Conservation (phyloP, 2,113 vertebrate genomes). For the Syngnathus floridae region DNA sequence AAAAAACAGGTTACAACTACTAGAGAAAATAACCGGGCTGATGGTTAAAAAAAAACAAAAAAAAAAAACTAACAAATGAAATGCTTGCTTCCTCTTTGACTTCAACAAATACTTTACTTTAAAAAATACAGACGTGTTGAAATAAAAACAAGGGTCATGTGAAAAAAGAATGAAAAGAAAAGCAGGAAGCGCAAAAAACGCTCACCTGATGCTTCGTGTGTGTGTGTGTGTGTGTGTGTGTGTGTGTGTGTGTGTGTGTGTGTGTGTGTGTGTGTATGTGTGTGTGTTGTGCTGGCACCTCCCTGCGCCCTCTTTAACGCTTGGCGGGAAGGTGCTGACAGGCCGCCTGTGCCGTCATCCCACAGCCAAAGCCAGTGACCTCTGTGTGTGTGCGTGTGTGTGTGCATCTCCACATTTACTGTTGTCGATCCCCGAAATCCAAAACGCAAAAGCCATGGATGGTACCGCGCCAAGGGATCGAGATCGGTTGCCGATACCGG, state of each 20-base stretch:
- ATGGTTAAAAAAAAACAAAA: no score
- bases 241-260: conserved; percentile 38
- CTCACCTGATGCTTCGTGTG: conserved; percentile 1
- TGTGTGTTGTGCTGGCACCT: conserved; percentile 59
- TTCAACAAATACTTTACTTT: no score
- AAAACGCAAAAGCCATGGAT: neutral
- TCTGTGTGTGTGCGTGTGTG: conserved; percentile 20
- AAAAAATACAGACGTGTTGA: neutral
- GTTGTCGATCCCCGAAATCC: neutral
- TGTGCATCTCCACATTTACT: neutral
- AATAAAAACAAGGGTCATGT: neutral
- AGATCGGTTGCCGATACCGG: no score
- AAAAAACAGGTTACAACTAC: no score
- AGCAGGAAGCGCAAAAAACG: no score
- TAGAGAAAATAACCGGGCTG: no score
- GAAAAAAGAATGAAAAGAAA: neutral
- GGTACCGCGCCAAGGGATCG: no score
- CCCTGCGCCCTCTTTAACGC: conserved; percentile 60
- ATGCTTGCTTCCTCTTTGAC: no score
- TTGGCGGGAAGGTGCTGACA: conserved; percentile 67
- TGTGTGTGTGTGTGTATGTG: conserved; percentile 26
- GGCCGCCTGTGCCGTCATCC: conserved; percentile 53
- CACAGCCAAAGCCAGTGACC: conserved; percentile 41
- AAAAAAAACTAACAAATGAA: no score
- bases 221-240: neutral